Percentiles rank a stretch among this genome's conserved stretches.
Conservation (phyloP, 2,113 vertebrate species). For the Microtus oregoni region DNA sequence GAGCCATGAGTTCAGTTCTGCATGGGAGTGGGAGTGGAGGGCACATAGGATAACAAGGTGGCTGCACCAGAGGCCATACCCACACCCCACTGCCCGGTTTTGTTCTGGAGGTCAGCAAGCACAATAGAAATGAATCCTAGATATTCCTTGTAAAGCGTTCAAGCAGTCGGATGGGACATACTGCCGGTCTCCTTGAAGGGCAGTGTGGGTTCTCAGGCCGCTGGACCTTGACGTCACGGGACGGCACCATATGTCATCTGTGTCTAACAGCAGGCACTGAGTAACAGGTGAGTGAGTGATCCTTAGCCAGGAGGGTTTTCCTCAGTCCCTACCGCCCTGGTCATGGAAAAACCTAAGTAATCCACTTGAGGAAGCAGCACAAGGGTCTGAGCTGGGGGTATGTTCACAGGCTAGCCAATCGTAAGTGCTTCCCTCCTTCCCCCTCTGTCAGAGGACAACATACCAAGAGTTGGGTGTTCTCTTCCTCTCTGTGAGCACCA, state of each 20-base stretch:
- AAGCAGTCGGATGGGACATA: accelerated
- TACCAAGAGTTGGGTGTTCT: not conserved
- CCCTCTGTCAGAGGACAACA: not conserved
- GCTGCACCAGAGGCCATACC: accelerated
- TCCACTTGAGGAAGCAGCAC: not conserved
- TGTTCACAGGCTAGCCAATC: not conserved
- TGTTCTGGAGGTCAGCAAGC: not conserved
- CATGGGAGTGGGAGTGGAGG: not conserved
- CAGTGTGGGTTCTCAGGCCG: not conserved
- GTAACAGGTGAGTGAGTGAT: not conserved
- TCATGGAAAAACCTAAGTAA: not conserved
- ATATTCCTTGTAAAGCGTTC: too few relatives aligned
- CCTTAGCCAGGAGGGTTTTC: not conserved
- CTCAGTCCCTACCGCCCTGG: not conserved
- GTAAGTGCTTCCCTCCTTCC: not conserved
- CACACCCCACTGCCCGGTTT: accelerated
- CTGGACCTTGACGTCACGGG: not conserved
- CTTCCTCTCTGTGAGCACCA: not conserved
- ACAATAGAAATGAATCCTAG: not conserved
- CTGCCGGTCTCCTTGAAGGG: not conserved
- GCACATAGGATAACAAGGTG: accelerated
- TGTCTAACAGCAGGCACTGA: accelerated
- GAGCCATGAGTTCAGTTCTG: not conserved
- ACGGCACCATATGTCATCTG: not conserved
- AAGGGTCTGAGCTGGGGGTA: accelerated